phyloP scores from a whole-genome alignment of 2,797 vertebrate species.

The Danio kyathit region DNA sequence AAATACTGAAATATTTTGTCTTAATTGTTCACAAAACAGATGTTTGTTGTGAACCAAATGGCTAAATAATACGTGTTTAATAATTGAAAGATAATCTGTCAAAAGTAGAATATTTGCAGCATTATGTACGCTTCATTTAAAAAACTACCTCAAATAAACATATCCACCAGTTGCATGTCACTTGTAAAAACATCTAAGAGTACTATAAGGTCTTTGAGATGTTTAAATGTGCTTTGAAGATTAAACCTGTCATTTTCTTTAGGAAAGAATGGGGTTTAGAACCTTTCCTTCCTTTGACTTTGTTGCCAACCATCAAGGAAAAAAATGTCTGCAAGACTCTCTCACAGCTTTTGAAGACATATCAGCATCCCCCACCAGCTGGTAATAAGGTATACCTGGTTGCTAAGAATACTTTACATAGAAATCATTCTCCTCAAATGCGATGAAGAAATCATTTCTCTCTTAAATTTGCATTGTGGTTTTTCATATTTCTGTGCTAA shows the following conservation, averaged over 20 bases:
- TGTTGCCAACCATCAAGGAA: constrained; percentile 94
- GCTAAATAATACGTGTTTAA: neutral
- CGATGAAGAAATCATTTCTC: neutral
- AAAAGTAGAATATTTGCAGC: neutral
- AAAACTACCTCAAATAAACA: neutral
- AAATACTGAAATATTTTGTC: too few relatives aligned
- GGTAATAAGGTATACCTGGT: constrained; percentile 88
- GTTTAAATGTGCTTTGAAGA: neutral
- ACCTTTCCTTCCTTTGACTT: constrained; percentile 94
- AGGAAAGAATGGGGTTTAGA: constrained; percentile 99
- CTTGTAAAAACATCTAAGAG: neutral
- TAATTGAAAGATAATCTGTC: neutral
- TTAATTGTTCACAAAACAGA: neutral
- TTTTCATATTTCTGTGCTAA: neutral
- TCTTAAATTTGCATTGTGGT: neutral
- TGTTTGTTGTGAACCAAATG: neutral
- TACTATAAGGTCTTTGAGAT: neutral
- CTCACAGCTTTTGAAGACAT: constrained; percentile 95
- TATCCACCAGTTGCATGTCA: neutral
- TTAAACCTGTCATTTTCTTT: constrained; percentile 45
- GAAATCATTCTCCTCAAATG: neutral
- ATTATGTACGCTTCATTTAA: too few relatives aligned
- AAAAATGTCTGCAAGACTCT: constrained; percentile 96
- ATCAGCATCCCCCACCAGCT: constrained; percentile 91
- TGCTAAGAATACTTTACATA: neutral